Percentiles rank a stretch among this genome's conserved stretches.
Conservation (phyloP, 2,113 vertebrate genomes). For the Microcebus murinus region DNA sequence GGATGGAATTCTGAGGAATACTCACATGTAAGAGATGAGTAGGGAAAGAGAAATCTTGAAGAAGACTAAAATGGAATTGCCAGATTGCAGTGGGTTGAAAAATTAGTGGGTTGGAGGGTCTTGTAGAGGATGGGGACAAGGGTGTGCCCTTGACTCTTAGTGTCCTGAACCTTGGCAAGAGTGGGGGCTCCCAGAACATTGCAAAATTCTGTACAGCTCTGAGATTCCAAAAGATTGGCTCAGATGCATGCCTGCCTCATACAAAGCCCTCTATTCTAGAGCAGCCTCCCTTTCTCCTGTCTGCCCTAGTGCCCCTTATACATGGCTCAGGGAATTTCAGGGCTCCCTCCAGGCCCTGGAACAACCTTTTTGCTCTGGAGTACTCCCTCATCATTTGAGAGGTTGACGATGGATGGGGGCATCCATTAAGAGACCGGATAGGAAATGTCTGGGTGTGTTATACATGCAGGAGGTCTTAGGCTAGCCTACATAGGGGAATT, state of each 20-base stretch:
- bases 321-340: neutral
- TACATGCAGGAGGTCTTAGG: neutral
- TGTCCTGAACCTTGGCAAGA: neutral
- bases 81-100: neutral
- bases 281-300: neutral
- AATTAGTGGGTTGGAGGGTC: neutral
- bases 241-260: neutral
- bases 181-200: neutral
- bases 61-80: constrained; percentile 34
- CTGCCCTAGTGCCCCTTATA: neutral
- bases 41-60: constrained; percentile 21
- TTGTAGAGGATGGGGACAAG: neutral
- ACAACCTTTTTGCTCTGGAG: neutral
- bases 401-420: neutral
- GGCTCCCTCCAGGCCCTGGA: neutral
- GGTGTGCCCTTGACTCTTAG: neutral
- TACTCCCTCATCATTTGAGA: neutral
- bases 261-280: neutral
- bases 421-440: neutral
- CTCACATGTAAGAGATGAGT: neutral
- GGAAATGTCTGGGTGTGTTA: neutral
- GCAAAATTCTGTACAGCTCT: neutral
- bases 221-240: neutral
- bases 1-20: neutral
- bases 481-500: neutral